phyloP scores from a whole-genome alignment of 2,888 invertebrate species.

The Cabera pusaria region DNA sequence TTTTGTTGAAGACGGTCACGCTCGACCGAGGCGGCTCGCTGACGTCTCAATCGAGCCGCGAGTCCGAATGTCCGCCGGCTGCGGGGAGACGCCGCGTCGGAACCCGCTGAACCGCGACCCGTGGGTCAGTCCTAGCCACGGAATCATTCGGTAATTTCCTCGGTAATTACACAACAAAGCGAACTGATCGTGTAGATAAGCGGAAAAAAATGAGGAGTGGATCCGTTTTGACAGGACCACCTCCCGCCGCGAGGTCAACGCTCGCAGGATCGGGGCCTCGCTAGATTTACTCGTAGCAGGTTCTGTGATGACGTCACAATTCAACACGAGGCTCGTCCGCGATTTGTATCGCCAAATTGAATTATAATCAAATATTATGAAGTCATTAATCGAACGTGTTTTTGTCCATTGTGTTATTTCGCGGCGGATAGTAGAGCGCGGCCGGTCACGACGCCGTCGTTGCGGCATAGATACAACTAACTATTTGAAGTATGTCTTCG shows the following conservation, averaged over 20 bases:
- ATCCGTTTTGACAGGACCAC: constrained; percentile 46
- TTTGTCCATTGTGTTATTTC: constrained; percentile 29
- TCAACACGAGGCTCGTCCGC: constrained; percentile 22
- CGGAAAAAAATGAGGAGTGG: constrained; percentile 48
- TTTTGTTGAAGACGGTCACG: constrained; percentile 28
- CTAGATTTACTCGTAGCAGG: constrained; percentile 31
- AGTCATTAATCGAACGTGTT: constrained; percentile 28
- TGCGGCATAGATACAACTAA: constrained; percentile 7
- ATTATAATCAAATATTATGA: constrained; percentile 33
- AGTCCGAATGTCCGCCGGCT: constrained; percentile 5
- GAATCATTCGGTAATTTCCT: constrained; percentile 37
- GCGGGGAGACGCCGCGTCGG: constrained; percentile 36
- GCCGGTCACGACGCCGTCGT: constrained; percentile 14
- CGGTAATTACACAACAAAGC: constrained; percentile 59
- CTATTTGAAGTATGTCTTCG: constrained; percentile 13
- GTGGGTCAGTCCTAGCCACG: constrained; percentile 35
- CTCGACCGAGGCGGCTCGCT: constrained; percentile 17
- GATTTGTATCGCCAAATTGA: constrained; percentile 34
- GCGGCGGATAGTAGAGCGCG: constrained; percentile 4
- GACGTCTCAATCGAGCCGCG: constrained; percentile 46
- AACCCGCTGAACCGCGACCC: constrained; percentile 51
- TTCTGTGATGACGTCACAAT: constrained; percentile 31
- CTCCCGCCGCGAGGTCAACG: constrained; percentile 47
- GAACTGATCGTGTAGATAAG: constrained; percentile 51
- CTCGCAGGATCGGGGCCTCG: constrained; percentile 33